Percentiles rank a stretch among this genome's conserved stretches.
These are phyloP conservation scores for Phoenicopterus ruber DNA, from an alignment of 2,113 vertebrate genomes.

Conservation along the genomic window DNA sequence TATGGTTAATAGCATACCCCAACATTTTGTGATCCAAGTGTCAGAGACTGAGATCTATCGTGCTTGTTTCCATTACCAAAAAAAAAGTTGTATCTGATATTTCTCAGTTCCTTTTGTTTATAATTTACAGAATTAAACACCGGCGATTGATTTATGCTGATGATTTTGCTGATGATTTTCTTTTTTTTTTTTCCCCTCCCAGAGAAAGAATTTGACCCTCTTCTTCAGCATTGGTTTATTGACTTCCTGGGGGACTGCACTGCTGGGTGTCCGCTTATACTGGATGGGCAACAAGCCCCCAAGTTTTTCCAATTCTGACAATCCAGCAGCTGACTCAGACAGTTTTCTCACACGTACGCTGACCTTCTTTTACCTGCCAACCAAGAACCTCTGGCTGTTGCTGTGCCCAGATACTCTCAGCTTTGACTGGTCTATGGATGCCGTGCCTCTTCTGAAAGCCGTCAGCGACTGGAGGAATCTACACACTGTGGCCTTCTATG, in stretches of 20 bases:
- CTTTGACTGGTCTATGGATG: conserved; percentile 99
- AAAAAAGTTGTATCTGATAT: background rate
- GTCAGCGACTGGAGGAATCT: conserved; percentile 89
- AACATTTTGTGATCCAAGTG: background rate
- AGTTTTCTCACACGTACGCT: conserved; percentile 84
- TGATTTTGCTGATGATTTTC: background rate
- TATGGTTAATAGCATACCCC: background rate
- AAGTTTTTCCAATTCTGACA: conserved; percentile 99
- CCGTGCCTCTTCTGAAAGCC: conserved; percentile 89
- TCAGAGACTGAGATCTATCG: background rate
- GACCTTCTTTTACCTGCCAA: conserved; percentile 92
- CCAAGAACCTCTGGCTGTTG: conserved; percentile 92
- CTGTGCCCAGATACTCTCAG: conserved; percentile 94
- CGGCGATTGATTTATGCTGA: background rate
- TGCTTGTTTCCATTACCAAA: background rate
- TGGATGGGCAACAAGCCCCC: conserved; percentile 99
- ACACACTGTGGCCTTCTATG: conserved; percentile 86
- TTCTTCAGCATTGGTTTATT: conserved; percentile 86
- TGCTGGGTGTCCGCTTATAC: conserved; percentile 90
- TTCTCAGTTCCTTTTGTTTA: background rate
- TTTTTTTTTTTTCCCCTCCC: conserved; percentile 5
- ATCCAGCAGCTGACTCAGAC: conserved; percentile 92
- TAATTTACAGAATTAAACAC: background rate
- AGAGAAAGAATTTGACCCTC: conserved; percentile 87
- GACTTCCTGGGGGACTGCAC: conserved; percentile 83